A percentile compares a stretch with the other conserved stretches of the same genome.
phyloP scores from a whole-genome alignment of 2,888 invertebrate species.

The Morpho helenor region DNA sequence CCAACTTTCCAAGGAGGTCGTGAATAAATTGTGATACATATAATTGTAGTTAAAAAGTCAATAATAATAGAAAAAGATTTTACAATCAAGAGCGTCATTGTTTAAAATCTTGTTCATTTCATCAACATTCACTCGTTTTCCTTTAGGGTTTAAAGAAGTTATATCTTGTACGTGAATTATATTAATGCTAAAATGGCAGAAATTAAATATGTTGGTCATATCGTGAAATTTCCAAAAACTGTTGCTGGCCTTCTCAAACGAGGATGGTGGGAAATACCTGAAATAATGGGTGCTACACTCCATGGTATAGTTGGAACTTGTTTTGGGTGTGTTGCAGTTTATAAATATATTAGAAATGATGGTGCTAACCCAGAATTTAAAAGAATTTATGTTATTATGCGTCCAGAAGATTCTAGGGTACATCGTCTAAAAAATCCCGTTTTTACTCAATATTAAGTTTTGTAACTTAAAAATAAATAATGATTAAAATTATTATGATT shows the following conservation, averaged over 20 bases:
- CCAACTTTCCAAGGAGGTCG: too few species aligned
- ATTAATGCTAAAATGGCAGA: slow-evolving; percentile 24
- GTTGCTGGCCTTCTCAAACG: slow-evolving; percentile 45
- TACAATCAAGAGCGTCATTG: too few species aligned
- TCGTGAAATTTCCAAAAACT: slow-evolving; percentile 45
- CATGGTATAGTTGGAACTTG: slow-evolving; percentile 79
- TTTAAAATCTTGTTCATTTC: too few species aligned
- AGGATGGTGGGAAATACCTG: slow-evolving; percentile 85
- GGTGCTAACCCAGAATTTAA: slow-evolving; percentile 84
- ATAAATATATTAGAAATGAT: slow-evolving; percentile 69
- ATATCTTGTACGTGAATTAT: too few species aligned
- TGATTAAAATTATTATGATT: too few species aligned
- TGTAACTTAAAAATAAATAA: too few species aligned
- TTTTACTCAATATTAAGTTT: slow-evolving; percentile 36
- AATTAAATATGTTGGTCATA: slow-evolving; percentile 47
- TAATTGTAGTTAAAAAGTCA: too few species aligned
- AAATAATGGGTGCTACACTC: slow-evolving; percentile 79
- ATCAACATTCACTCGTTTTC: too few species aligned
- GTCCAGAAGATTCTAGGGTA: slow-evolving; percentile 82
- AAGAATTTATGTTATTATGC: slow-evolving; percentile 76
- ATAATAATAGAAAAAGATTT: too few species aligned
- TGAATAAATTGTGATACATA: too few species aligned
- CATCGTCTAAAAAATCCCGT: slow-evolving; percentile 50
- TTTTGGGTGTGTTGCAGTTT: slow-evolving; percentile 58
- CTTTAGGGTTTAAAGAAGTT: too few species aligned